Conservation (phyloP, 2,888 invertebrate species). For the Sinelater perroti region DNA sequence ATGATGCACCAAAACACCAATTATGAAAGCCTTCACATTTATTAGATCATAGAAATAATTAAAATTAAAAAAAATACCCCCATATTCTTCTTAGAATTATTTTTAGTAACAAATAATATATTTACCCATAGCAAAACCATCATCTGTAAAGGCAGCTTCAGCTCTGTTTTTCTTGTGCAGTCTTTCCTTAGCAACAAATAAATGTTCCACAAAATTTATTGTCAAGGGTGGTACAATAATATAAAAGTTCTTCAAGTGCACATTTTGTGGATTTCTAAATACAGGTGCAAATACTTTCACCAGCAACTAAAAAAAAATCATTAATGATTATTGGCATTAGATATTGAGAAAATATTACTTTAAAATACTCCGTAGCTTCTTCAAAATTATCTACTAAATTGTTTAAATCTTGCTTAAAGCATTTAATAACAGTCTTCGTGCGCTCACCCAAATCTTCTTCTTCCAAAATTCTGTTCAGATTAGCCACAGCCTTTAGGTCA, state of each 20-base stretch:
- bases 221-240: conserved; percentile 93
- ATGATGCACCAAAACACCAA: too few species aligned
- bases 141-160: conserved; percentile 94
- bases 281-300: conserved; percentile 93
- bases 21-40: too few species aligned
- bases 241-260: conserved; percentile 91
- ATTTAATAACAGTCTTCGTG: conserved; percentile 72
- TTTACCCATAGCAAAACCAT: conserved; percentile 96
- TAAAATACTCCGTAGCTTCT: conserved; percentile 52
- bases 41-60: too few species aligned
- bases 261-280: conserved; percentile 84
- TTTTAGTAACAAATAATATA: too few species aligned
- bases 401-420: conserved; percentile 79
- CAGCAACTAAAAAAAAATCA: conserved; percentile 68
- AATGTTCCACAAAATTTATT: conserved; percentile 93
- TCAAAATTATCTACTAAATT: conserved; percentile 75
- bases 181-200: conserved; percentile 90
- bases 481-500: conserved; percentile 70
- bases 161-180: conserved; percentile 89
- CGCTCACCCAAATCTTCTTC: conserved; percentile 68
- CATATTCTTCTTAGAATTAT: too few species aligned
- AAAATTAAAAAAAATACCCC: too few species aligned
- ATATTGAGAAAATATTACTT: conserved; percentile 33
- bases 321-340: too few species aligned
- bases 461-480: conserved; percentile 68